phyloP scores from a whole-genome alignment of 2,797 vertebrate genomes.

The Syndactyla subalaris region DNA sequence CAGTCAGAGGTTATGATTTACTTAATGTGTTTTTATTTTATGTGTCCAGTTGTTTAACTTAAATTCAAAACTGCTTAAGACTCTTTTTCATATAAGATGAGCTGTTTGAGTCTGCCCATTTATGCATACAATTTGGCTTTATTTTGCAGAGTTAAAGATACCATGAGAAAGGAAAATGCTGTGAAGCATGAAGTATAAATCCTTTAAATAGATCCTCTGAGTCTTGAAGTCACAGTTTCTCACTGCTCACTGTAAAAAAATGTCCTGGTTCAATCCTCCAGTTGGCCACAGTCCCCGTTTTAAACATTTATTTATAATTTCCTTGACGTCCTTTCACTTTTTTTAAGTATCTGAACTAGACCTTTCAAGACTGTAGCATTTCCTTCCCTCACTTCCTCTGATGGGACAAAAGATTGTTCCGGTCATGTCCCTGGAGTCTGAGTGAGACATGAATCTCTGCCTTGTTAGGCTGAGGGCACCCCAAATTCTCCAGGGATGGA shows the following conservation, averaged over 20 bases:
- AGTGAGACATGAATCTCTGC: conserved; percentile 1
- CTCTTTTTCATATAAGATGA: background rate
- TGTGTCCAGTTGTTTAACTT: background rate
- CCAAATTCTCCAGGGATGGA: background rate
- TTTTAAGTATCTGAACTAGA: background rate
- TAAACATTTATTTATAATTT: conserved; percentile 30
- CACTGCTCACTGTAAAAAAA: background rate
- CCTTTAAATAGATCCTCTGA: conserved; percentile 9
- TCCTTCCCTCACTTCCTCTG: background rate
- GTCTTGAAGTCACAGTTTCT: conserved; percentile 1
- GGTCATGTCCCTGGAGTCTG: rapidly evolving
- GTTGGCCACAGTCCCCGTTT: background rate
- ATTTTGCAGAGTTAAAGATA: background rate
- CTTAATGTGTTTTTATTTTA: background rate
- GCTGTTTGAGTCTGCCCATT: background rate
- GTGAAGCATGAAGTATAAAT: conserved; percentile 6
- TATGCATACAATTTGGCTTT: background rate
- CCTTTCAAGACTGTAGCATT: background rate
- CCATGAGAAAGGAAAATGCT: background rate
- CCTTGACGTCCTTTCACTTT: background rate
- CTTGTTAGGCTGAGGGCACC: background rate
- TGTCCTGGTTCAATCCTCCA: background rate
- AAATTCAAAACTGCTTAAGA: background rate
- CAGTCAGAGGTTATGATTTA: background rate
- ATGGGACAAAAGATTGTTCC: background rate